Percentiles rank a stretch among this genome's conserved stretches.
Conservation (phyloP, 2,888 invertebrate species). For the Cheilosia soror region DNA sequence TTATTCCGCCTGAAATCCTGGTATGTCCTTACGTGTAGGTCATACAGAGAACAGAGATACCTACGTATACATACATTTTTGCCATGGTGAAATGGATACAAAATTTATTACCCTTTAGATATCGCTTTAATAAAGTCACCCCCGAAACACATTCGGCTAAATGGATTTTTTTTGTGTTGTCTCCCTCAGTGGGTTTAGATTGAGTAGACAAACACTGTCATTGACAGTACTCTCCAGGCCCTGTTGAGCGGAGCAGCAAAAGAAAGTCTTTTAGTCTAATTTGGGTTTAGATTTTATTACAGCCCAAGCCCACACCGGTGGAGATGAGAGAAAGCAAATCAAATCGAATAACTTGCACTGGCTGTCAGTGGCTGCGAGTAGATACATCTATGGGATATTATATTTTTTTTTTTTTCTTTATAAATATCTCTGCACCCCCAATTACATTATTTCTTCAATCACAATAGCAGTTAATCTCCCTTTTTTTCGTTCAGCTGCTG, state of each 20-base stretch:
- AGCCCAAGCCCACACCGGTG: neutral
- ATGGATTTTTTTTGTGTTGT: slow-evolving; percentile 21
- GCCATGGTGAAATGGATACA: slow-evolving; percentile 41
- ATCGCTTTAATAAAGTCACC: slow-evolving; percentile 65
- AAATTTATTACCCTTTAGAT: slow-evolving; percentile 67
- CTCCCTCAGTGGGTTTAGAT: neutral
- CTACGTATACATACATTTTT: neutral
- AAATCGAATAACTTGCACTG: slow-evolving; percentile 8
- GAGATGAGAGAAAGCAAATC: slow-evolving; percentile 14
- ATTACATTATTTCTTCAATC: slow-evolving; percentile 17
- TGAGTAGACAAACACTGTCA: slow-evolving; percentile 18
- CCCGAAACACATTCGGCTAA: slow-evolving; percentile 44
- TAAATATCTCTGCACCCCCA: slow-evolving; percentile 7
- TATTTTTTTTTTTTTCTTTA: slow-evolving; percentile 6
- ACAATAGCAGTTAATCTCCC: slow-evolving; percentile 25
- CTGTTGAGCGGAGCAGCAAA: neutral
- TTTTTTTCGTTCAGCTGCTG: slow-evolving; percentile 10
- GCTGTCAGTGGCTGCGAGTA: neutral
- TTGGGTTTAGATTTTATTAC: slow-evolving; percentile 40
- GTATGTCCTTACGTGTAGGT: slow-evolving; percentile 20
- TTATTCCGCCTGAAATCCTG: slow-evolving; percentile 25
- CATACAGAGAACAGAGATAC: slow-evolving; percentile 4
- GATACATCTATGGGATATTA: neutral
- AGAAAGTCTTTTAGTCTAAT: slow-evolving; percentile 40
- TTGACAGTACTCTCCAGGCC: neutral